phyloP scores from a whole-genome alignment of 2,797 vertebrate genomes.

The Centropyge bicolor region DNA sequence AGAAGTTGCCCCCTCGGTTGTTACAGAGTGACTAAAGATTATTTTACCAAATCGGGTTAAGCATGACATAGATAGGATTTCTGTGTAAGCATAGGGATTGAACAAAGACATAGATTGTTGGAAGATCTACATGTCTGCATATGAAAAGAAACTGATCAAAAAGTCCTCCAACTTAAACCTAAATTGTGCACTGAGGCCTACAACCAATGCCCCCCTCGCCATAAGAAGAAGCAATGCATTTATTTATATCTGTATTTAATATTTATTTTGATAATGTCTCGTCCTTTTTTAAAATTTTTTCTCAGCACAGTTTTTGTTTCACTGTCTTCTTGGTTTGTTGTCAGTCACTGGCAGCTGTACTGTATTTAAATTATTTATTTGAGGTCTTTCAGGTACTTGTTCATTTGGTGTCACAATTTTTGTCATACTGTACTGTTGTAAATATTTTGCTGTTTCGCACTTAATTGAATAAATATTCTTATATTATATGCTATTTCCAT shows the following conservation, averaged over 20 bases:
- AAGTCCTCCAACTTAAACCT: conserved; percentile 42
- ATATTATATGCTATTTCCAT: conserved; percentile 86
- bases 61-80: conserved; percentile 32
- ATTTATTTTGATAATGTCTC: conserved; percentile 87
- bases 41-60: conserved; percentile 51
- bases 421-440: conserved; percentile 83
- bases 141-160: conserved; percentile 39
- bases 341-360: conserved; percentile 77
- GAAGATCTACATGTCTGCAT: conserved; percentile 24
- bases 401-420: conserved; percentile 74
- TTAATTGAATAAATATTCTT: conserved; percentile 91
- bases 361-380: conserved; percentile 89
- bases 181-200: conserved; percentile 67
- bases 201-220: conserved; percentile 57
- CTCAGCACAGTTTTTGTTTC: conserved; percentile 78
- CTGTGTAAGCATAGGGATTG: conserved; percentile 16
- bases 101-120: conserved; percentile 30
- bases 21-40: conserved; percentile 34
- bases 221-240: conserved; percentile 77
- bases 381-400: conserved; percentile 79
- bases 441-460: conserved; percentile 89
- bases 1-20: conserved; percentile 36
- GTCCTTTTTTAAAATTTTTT: conserved; percentile 72
- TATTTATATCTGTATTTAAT: conserved; percentile 91
- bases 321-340: conserved; percentile 72